phyloP scores from a whole-genome alignment of 2,888 invertebrate genomes.

The Tanypteryx hageni region DNA sequence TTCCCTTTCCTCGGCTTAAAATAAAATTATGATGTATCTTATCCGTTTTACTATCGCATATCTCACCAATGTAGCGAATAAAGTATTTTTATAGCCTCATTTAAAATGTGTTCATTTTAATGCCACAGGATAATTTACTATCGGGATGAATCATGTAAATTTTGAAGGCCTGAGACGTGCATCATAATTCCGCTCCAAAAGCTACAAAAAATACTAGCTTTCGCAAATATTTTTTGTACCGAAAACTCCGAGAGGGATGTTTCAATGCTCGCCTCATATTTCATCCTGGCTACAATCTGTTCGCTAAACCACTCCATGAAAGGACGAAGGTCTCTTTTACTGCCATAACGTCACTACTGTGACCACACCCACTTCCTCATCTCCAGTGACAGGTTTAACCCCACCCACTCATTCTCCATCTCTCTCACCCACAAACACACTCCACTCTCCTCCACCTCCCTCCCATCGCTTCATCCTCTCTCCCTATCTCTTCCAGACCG shows the following conservation, averaged over 20 bases:
- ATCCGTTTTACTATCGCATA: no score
- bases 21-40: no score
- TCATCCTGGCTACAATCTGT: neutral
- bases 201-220: no score
- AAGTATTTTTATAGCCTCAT: no score
- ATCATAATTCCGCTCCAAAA: no score
- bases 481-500: neutral
- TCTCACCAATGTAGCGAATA: no score
- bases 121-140: no score
- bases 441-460: neutral
- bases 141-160: no score
- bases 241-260: neutral
- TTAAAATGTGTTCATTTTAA: no score
- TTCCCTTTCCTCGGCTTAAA: no score
- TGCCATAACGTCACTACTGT: neutral
- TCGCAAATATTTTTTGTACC: no score
- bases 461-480: neutral
- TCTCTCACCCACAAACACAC: neutral
- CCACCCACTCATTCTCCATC: neutral
- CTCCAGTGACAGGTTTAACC: neutral
- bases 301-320: neutral
- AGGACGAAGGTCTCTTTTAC: neutral
- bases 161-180: no score
- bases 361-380: neutral
- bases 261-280: neutral